Conservation (phyloP, 2,888 invertebrate species). For the Amphipoea lucens region DNA sequence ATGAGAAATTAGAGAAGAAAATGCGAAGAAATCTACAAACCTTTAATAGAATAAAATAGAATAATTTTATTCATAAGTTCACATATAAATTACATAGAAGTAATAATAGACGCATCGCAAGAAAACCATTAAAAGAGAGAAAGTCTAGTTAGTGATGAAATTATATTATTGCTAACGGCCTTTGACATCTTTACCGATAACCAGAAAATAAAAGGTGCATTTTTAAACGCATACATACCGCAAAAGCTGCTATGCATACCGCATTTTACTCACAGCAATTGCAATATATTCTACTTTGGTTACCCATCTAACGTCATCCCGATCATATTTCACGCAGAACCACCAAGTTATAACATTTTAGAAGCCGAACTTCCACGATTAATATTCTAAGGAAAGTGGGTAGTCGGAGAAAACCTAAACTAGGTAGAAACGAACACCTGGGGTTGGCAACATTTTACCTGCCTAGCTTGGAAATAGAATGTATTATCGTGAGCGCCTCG, state of each 20-base stretch:
- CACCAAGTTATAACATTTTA: slow-evolving; percentile 42
- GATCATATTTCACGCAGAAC: slow-evolving; percentile 42
- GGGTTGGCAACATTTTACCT: slow-evolving; percentile 56
- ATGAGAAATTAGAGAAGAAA: not conserved
- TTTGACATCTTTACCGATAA: not conserved
- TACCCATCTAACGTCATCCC: slow-evolving; percentile 18
- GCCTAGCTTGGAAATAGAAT: slow-evolving; percentile 64
- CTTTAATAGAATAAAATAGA: not conserved
- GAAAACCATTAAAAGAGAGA: not conserved
- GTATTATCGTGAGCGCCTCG: slow-evolving; percentile 62
- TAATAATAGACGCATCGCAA: too few relatives aligned
- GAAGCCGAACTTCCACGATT: slow-evolving; percentile 45
- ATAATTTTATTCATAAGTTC: too few relatives aligned
- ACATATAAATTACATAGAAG: too few relatives aligned
- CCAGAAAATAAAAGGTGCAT: not conserved
- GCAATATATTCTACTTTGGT: slow-evolving; percentile 31
- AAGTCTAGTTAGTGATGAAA: not conserved
- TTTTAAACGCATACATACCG: not conserved
- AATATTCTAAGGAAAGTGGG: not conserved
- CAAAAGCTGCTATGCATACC: not conserved
- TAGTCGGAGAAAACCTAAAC: slow-evolving; percentile 46
- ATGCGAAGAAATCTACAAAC: not conserved
- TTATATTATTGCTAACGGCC: not conserved
- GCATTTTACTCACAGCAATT: slow-evolving; percentile 5
- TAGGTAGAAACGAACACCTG: slow-evolving; percentile 49